Evolutionary conservation across 2,888 invertebrate species (phyloP).

Genomic region (Trichogramma dendrolimi): DNA sequence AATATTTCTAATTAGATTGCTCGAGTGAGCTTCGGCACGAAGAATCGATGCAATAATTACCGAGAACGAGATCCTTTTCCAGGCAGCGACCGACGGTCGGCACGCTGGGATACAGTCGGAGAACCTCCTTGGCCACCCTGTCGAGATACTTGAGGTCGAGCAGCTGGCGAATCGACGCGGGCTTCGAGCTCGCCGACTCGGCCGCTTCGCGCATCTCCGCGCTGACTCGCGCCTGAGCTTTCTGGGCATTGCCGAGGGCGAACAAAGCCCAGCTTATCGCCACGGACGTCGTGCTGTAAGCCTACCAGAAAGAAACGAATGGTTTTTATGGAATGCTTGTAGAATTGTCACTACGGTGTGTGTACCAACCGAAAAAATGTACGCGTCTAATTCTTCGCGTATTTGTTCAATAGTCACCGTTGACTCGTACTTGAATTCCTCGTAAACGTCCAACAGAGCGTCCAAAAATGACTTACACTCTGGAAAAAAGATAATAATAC

Average conservation of each 20-base stretch:
- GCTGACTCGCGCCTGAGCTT: conserved; percentile 53
- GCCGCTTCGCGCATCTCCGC: conserved; percentile 50
- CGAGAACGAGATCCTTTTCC: conserved; percentile 51
- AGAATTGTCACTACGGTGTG: conserved; percentile 1
- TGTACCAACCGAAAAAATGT: conserved; percentile 64
- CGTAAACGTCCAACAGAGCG: conserved; percentile 59
- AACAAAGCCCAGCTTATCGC: conserved; percentile 56
- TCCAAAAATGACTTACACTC: conserved; percentile 68
- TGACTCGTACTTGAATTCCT: conserved; percentile 54
- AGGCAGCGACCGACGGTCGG: conserved; percentile 54
- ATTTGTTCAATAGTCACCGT: conserved; percentile 60
- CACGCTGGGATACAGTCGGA: conserved; percentile 58
- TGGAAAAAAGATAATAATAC: conserved; percentile 7
- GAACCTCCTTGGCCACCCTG: conserved; percentile 58
- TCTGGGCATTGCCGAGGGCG: conserved; percentile 52
- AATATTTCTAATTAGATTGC: conserved; percentile 5
- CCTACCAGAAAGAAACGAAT: conserved; percentile 38
- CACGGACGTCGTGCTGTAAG: conserved; percentile 56
- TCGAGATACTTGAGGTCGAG: conserved; percentile 56
- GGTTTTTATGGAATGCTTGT: conserved; percentile 1
- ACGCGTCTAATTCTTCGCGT: conserved; percentile 69
- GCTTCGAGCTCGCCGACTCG: conserved; percentile 36
- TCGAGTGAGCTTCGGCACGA: not conserved
- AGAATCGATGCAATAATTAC: conserved; percentile 32
- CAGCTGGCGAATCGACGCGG: conserved; percentile 45